Percentiles rank a stretch among this genome's conserved stretches.
phyloP scores from a whole-genome alignment of 2,888 invertebrate species.

The Apoderus coryli region DNA sequence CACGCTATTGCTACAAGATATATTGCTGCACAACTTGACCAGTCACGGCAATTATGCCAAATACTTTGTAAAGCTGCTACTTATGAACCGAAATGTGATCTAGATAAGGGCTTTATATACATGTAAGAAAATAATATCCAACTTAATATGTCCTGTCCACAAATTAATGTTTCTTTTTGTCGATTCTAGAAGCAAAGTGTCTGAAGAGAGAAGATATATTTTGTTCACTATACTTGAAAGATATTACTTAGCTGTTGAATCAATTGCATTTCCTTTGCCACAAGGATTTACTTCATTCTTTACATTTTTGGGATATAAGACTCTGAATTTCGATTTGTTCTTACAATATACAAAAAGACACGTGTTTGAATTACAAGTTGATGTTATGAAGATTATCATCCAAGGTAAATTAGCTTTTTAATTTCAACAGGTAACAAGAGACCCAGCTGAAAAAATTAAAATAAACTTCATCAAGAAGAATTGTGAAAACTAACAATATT shows the following conservation, averaged over 20 bases:
- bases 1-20: conserved; percentile 72
- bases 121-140: too few species aligned
- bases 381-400: conserved; percentile 73
- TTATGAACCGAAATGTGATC: conserved; percentile 51
- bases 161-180: conserved; percentile 1
- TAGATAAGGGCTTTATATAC: conserved; percentile 61
- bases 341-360: conserved; percentile 71
- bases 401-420: conserved; percentile 39
- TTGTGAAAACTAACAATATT: too few species aligned
- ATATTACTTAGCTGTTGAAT: conserved; percentile 64
- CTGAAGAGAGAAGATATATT: conserved; percentile 51
- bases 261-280: conserved; percentile 68
- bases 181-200: conserved; percentile 56
- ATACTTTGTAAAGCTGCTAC: conserved; percentile 55
- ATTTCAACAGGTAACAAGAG: too few species aligned
- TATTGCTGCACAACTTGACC: conserved; percentile 68
- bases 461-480: too few species aligned
- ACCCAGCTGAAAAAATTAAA: too few species aligned
- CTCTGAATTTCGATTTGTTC: conserved; percentile 63
- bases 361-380: conserved; percentile 76
- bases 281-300: conserved; percentile 83
- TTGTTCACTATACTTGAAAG: conserved; percentile 69
- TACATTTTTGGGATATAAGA: conserved; percentile 70
- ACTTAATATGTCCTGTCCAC: background rate
- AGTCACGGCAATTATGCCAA: conserved; percentile 62